phyloP scores from a whole-genome alignment of 2,888 invertebrate genomes.

The Callyntrura guangdongensis region DNA sequence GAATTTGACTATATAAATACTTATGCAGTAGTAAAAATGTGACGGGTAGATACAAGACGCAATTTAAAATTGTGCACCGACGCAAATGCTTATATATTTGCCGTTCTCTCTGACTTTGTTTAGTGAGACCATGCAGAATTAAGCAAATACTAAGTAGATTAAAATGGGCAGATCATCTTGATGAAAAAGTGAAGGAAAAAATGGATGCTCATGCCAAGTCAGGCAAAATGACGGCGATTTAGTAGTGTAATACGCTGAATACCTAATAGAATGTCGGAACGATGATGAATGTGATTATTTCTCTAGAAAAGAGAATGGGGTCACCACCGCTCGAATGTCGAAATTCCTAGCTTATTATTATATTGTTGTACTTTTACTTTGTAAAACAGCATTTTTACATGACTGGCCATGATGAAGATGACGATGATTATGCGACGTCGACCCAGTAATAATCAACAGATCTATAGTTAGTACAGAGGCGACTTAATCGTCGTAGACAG shows the following conservation, averaged over 20 bases:
- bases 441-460: background rate
- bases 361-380: background rate
- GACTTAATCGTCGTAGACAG: background rate
- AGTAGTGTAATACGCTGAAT: background rate
- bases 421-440: background rate
- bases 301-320: background rate
- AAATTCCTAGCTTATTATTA: background rate
- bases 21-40: too few species aligned
- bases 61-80: too few species aligned
- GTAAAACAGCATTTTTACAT: background rate
- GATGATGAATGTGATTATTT: slow-evolving; percentile 28
- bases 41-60: too few species aligned
- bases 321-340: background rate
- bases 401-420: slow-evolving; percentile 21
- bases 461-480: background rate
- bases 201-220: background rate
- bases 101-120: too few species aligned
- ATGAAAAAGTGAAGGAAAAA: background rate
- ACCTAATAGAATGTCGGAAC: background rate
- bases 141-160: too few species aligned
- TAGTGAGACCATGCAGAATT: too few species aligned
- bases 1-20: too few species aligned
- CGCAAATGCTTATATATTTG: too few species aligned
- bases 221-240: background rate
- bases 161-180: background rate